Base-by-base conservation (phyloP, 2,797 vertebrate genomes). In the Enteromius afrohamiltoni region DNA sequence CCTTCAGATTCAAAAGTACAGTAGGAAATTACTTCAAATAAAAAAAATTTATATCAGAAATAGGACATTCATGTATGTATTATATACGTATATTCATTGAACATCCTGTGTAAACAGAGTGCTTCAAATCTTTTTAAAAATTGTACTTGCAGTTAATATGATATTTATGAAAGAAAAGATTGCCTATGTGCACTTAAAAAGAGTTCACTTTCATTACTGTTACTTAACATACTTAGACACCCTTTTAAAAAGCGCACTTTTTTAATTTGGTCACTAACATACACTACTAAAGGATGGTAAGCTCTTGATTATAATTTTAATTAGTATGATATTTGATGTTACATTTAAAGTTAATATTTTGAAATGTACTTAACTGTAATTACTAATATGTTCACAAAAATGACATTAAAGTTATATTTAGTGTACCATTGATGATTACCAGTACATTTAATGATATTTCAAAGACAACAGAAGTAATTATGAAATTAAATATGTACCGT, bases 1-100 rank as follows among this genome's bases (percentile, higher is more conserved):
- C 42, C 21, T 78, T 68, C 71, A 74, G n/a, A 55, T n/a, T 70
- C 60, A 81, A 70, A 74, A 58, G 11, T 47, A 47, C 13, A 47
- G 19, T n/a, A 29, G 21, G 19, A 85, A 67, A 79, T 83, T 31
- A 11, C 47, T 17, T 42, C 64, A 10, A 31, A 77, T 49, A 73
- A 29, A 49, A 37, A 65, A 23, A 37, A 49, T 73, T n/a, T n/a
- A 26, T 79, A 58, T 58, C n/a, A 23, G 10, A 23, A 58, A 58
- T n/a, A 58, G n/a, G 21, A 58, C n/a, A 58, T 58, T 11, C n/a
- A 55, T 11, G 3, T 11, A 58, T 58, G n/a, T n/a, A 53, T n/a
- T 55, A n/a, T n/a, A 10, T 55, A 53, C 1, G 21, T 55, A n/a
- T n/a, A 55, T 55, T n/a, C 8, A n/a, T n/a, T n/a, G 2, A 55